Evolutionary conservation across 2,113 vertebrate species (phyloP).

Genomic region (Crotophaga sulcirostris): DNA sequence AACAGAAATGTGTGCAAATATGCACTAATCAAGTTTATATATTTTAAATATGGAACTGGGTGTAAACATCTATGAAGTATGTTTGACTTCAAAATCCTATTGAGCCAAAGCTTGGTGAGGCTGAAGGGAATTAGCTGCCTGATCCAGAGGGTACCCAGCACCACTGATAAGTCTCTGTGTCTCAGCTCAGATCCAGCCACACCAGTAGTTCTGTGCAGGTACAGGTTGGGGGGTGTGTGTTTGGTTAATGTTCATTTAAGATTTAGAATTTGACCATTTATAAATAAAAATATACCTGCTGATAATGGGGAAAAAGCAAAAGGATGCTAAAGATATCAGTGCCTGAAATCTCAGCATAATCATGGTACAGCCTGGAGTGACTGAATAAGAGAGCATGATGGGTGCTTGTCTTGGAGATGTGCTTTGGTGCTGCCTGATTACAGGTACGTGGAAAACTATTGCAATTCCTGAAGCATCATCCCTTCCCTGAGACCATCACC

Average conservation of each 20-base stretch:
- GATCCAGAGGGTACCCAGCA: not conserved
- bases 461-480: not conserved
- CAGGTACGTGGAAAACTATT: not conserved
- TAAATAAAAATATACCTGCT: not conserved
- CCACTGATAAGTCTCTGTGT: not conserved
- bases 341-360: not conserved
- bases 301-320: not conserved
- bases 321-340: not conserved
- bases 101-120: not conserved
- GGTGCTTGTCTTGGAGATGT: not conserved
- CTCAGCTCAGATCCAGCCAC: not conserved
- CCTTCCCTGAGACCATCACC: not conserved
- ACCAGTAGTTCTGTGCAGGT: not conserved
- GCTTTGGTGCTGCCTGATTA: not conserved
- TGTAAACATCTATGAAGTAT: not conserved
- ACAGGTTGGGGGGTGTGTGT: not conserved
- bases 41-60: too few relatives aligned
- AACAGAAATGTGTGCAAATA: not conserved
- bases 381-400: not conserved
- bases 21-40: not conserved
- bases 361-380: not conserved
- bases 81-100: not conserved
- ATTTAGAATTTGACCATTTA: not conserved
- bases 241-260: not conserved
- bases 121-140: not conserved